Percentiles rank a stretch among this genome's conserved stretches.
These are phyloP conservation scores for Scartelaos histophorus DNA, from an alignment of 2,113 vertebrate species.

Conservation along the genomic window DNA sequence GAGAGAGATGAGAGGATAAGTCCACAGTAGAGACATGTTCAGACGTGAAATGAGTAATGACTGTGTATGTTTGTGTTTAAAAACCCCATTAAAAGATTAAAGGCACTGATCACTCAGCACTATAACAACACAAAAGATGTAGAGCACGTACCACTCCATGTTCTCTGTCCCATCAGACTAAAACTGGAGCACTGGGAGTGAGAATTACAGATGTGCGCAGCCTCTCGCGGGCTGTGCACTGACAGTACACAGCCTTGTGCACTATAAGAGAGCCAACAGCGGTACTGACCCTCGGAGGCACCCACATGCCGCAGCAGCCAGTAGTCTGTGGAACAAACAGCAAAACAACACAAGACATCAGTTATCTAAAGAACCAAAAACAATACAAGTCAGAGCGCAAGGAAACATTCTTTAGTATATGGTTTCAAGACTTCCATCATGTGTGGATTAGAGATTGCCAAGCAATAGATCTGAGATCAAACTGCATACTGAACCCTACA, in stretches of 20 bases:
- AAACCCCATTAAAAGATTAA: slow-evolving; percentile 35
- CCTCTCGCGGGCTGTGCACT: slow-evolving; percentile 80
- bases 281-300: slow-evolving; percentile 76
- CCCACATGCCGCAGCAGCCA: slow-evolving; percentile 76
- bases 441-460: not conserved
- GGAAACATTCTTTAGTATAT: not conserved
- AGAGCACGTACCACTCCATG: slow-evolving; percentile 84
- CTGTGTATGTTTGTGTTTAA: slow-evolving; percentile 32
- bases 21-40: slow-evolving; percentile 29
- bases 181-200: slow-evolving; percentile 83
- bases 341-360: slow-evolving; percentile 34
- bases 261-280: slow-evolving; percentile 90
- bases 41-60: slow-evolving; percentile 32
- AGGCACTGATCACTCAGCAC: slow-evolving; percentile 18
- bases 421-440: not conserved
- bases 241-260: slow-evolving; percentile 85
- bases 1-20: not conserved
- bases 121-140: not conserved
- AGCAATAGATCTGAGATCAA: not conserved
- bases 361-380: not conserved
- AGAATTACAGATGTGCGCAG: slow-evolving; percentile 80
- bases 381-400: not conserved
- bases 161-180: slow-evolving; percentile 75
- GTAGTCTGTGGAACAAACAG: slow-evolving; percentile 77
- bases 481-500: not conserved